Percentiles rank a stretch among this genome's conserved stretches.
These are phyloP conservation scores for Tragelaphus imberbis DNA, from an alignment of 2,113 vertebrate genomes.

Conservation along the genomic window DNA sequence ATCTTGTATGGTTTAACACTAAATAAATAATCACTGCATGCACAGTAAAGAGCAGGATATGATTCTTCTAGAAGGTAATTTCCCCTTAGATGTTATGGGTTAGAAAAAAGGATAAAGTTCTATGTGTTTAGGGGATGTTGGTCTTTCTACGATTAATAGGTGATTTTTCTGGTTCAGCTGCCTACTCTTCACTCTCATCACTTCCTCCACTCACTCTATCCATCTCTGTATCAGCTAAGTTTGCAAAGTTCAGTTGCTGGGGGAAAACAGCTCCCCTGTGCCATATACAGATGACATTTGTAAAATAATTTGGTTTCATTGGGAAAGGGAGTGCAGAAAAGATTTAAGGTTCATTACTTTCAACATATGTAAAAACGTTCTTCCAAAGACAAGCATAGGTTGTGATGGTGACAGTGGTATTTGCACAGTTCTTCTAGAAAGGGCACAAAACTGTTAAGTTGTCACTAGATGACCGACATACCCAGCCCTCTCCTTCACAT, in stretches of 20 bases:
- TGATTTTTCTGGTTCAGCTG: background rate
- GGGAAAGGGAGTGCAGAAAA: background rate
- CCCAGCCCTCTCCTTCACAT: background rate
- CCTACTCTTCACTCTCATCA: rapidly evolving
- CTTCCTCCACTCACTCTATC: background rate
- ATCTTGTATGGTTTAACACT: slow-evolving; percentile 43
- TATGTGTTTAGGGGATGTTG: background rate
- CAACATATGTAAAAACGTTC: background rate
- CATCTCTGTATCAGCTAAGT: rapidly evolving
- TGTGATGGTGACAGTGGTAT: background rate
- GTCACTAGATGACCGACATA: background rate
- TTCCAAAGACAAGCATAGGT: background rate
- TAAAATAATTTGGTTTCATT: background rate
- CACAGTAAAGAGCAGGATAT: background rate
- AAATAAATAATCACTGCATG: slow-evolving; percentile 18
- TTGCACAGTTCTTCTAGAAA: background rate
- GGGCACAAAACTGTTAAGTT: background rate
- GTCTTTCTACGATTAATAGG: background rate
- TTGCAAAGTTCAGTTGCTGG: rapidly evolving
- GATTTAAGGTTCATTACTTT: background rate
- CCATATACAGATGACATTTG: too few relatives aligned
- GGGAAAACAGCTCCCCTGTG: rapidly evolving
- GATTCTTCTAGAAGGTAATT: background rate
- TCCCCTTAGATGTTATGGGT: background rate
- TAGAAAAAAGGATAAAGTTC: background rate